These are phyloP conservation scores for Tachysurus fulvidraco DNA, from an alignment of 2,113 vertebrate genomes.

Conservation along the genomic window DNA sequence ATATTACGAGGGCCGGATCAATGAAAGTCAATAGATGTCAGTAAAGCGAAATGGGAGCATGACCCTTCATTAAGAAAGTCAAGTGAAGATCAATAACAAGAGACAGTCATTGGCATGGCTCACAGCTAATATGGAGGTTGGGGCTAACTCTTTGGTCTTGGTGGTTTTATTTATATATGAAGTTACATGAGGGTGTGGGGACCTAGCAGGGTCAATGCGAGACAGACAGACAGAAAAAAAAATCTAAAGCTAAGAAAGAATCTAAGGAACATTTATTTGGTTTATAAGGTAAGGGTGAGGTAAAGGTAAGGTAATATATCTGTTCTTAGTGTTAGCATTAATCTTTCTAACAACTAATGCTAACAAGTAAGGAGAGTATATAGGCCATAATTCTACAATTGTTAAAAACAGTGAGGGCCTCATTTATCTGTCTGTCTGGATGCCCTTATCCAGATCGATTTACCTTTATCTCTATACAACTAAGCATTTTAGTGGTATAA, in stretches of 20 bases:
- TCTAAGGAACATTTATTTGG: background rate
- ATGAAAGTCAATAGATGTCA: slow-evolving; percentile 27
- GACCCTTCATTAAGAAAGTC: slow-evolving; percentile 25
- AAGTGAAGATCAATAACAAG: slow-evolving; percentile 15
- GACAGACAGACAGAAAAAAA: background rate
- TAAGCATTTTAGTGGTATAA: too few relatives aligned
- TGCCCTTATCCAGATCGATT: too few relatives aligned
- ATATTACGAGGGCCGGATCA: slow-evolving; percentile 1
- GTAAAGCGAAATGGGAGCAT: slow-evolving; percentile 28
- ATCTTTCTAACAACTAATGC: background rate
- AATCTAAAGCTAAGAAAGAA: too few relatives aligned
- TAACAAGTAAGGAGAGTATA: background rate
- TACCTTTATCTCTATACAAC: too few relatives aligned
- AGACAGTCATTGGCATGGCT: slow-evolving; percentile 9
- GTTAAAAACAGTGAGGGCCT: too few relatives aligned
- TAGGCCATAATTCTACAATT: background rate
- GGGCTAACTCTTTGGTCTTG: background rate
- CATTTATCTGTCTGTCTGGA: too few relatives aligned
- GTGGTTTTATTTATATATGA: background rate
- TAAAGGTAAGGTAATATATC: too few relatives aligned
- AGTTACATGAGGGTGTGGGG: background rate
- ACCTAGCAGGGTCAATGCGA: background rate
- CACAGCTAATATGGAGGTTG: background rate
- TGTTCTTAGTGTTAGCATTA: too few relatives aligned
- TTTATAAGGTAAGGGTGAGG: background rate